Conservation (phyloP, 2,888 invertebrate genomes). For the Caenorhabditis imperialis region DNA sequence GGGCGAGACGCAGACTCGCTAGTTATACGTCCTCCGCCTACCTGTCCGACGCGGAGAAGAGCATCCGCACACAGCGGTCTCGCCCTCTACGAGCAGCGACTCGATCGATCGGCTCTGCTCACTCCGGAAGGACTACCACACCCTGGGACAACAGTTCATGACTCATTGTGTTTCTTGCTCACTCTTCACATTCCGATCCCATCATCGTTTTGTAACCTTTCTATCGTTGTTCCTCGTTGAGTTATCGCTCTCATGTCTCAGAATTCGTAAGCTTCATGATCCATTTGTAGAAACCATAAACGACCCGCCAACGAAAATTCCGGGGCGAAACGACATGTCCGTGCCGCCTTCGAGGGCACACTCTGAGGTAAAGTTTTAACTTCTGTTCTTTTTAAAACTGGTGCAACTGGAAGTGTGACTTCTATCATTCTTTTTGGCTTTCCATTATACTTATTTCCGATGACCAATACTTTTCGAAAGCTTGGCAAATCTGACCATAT, state of each 20-base stretch:
- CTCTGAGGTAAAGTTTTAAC: conserved; percentile 70
- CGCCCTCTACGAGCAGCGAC: conserved; percentile 37
- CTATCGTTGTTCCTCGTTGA: too few relatives aligned
- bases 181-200: too few relatives aligned
- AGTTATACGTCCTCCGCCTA: conserved; percentile 51
- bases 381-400: too few relatives aligned
- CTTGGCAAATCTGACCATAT: too few relatives aligned
- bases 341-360: conserved; percentile 76
- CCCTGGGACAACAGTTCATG: conserved; percentile 24
- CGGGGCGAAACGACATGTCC: conserved; percentile 69
- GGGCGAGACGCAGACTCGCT: conserved; percentile 36
- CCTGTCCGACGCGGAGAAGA: conserved; percentile 45
- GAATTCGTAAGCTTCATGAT: too few relatives aligned
- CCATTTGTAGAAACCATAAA: conserved; percentile 29
- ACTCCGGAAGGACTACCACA: conserved; percentile 37
- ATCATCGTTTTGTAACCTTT: too few relatives aligned
- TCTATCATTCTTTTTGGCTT: too few relatives aligned
- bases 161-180: too few relatives aligned
- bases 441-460: too few relatives aligned
- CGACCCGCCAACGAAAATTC: conserved; percentile 47
- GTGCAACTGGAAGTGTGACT: too few relatives aligned
- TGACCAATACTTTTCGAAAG: too few relatives aligned
- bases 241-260: too few relatives aligned
- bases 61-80: conserved; percentile 34
- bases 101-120: conserved; percentile 40